Evolutionary conservation across 1,140 invertebrate species (phyloP), one percentile per base, ranked within the genome.

Genomic region (Drosophila parvula): DNA sequence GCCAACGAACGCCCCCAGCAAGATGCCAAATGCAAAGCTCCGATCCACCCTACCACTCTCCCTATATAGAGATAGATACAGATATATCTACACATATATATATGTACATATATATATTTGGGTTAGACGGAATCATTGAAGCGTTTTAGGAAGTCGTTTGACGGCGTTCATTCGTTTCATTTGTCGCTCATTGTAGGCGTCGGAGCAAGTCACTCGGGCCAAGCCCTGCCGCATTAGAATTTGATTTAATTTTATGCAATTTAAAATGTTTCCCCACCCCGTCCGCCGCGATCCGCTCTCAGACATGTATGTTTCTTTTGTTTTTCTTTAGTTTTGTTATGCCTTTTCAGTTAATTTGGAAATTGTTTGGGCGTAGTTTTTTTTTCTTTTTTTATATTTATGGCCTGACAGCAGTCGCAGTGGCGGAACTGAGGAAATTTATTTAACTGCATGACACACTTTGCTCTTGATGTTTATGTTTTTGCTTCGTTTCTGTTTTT

Each of bases 191-290:
- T 71, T 85, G 81, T 86, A 79, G 83, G 84, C 83, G 83, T 89
- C 78, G 67, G 43, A 65, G 75, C 68, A 77, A 70, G 65, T 69
- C 77, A 64, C 68, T 67, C 53, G 30, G 34, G 48, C 48, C 64
- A 82, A 71, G 79, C 82, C 74, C 79, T 75, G 74, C 74, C 79
- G 73, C 85, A 86, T 86, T 86, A 78, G 84, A 88, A 88, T 88
- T 89, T 88, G 77, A 80, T 89, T 88, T 89, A 89, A 89, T 89
- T 89, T 89, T 88, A 88, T 88, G 84, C 83, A 88, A 88, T 84
- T 84, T 74, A 58, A 83, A 88, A 80, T 80, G 83, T 67, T 84
- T 43, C 32, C 36, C 6, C 32, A 4, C 48, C n/a, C 48, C 28
- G n/a, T 30, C 55, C 38, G 14, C 3, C 27, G 34, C 18, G 11